These are phyloP conservation scores for Benthosema pterotum DNA, from an alignment of 2,797 vertebrate genomes.

Conservation along the genomic window DNA sequence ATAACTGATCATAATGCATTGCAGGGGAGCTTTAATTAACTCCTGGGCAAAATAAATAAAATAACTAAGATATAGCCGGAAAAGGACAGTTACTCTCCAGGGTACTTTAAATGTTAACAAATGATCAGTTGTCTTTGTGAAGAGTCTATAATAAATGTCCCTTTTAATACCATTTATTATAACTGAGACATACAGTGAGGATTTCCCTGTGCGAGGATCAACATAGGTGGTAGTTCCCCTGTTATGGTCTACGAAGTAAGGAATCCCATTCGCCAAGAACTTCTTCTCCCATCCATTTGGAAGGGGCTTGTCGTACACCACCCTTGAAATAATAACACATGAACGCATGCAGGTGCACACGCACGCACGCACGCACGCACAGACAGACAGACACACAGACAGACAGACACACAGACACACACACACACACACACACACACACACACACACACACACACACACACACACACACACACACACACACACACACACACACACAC, in stretches of 20 bases:
- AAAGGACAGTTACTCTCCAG: no score
- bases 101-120: no score
- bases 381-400: no score
- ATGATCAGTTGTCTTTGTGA: no score
- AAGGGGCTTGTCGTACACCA: slow-evolving; percentile 95
- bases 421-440: neutral
- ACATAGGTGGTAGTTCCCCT: slow-evolving; percentile 96
- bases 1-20: no score
- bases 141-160: neutral
- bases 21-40: no score
- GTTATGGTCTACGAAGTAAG: slow-evolving; percentile 98
- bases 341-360: no score
- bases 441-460: neutral
- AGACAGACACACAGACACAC: no score
- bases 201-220: slow-evolving; percentile 97
- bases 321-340: slow-evolving; percentile 66
- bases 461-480: no score
- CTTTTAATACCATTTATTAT: neutral
- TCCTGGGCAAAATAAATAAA: no score
- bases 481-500: neutral
- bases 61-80: no score
- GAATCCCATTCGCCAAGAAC: slow-evolving; percentile 97
- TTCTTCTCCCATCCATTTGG: slow-evolving; percentile 99
- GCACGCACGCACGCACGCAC: no score
- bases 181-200: slow-evolving; percentile 88